Evolutionary conservation across 2,113 vertebrate species (phyloP), one percentile per base, ranked within the genome.

Genomic region (Protomyctophum bolini): DNA sequence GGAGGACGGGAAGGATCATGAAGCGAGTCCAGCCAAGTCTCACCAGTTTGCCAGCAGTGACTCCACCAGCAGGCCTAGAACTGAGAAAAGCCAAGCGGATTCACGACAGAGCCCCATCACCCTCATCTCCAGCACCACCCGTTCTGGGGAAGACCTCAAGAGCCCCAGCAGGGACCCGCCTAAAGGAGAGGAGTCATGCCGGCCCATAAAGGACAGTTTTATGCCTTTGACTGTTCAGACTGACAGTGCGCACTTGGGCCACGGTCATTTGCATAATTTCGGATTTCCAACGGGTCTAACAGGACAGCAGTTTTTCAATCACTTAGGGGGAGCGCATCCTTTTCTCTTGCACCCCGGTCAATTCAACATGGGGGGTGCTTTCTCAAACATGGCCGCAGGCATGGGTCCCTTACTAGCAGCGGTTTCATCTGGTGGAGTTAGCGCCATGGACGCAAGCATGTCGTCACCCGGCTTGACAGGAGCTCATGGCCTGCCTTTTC

Each of bases 351-450:
- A 98, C 89, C 97, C 97, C 2, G 67, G 97, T 73, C 97, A 98
- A 94, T 98, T 99, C 79, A 95, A 94, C 86, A 96, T 99, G 95
- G 97, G 98, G 10, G 93, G 96, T 0, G 96, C 98, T 0, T 98
- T 99, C 92, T 95, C 96, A 69, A 94, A 96, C 75, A 96, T 98
- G 96, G 95, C 95, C 9, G 94, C 95, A 2, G 98, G 96, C 14
- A 97, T 99, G 96, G 96, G 94, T 6, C 97, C 97, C 0, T 84
- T 98, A 61, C 84, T 99, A 79, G 97, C 97, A 66, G 96, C 97
- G 0, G 96, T 98, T 76, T 98, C 98, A 4, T 89, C 95, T 0
- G 95, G 94, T 14, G 95, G 95, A 10, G 93, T 95, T 7, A 95
- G 94, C 83, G 89, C 94, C 85, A 94, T 98, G 81, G 96, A 94